These are phyloP conservation scores for Achroia grisella DNA, from an alignment of 1,140 invertebrate species.

Conservation along the genomic window DNA sequence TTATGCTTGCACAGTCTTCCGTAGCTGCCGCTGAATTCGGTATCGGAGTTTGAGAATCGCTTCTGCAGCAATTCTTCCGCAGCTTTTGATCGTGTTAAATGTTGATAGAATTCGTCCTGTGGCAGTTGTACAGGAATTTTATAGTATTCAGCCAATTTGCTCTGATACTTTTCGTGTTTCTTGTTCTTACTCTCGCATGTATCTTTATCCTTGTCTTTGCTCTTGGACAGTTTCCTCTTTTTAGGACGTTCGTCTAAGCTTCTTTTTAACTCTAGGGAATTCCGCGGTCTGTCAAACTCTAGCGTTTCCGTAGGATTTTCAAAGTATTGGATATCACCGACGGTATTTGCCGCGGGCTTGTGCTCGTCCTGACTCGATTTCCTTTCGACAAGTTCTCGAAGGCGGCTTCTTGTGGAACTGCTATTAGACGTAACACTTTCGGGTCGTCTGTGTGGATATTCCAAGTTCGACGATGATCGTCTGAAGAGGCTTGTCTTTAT, in stretches of 20 bases:
- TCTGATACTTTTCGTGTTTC: slow-evolving; percentile 67
- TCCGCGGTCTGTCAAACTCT: slow-evolving; percentile 60
- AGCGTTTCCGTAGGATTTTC: slow-evolving; percentile 69
- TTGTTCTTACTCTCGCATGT: slow-evolving; percentile 50
- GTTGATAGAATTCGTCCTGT: slow-evolving; percentile 68
- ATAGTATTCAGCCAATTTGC: slow-evolving; percentile 65
- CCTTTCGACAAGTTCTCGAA: slow-evolving; percentile 69
- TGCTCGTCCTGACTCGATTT: slow-evolving; percentile 68
- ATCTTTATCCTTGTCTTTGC: slow-evolving; percentile 46
- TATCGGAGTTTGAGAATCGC: slow-evolving; percentile 59
- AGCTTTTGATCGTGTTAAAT: slow-evolving; percentile 60
- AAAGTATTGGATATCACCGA: slow-evolving; percentile 69
- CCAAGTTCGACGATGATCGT: slow-evolving; percentile 65
- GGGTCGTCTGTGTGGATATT: slow-evolving; percentile 57
- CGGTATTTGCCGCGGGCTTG: slow-evolving; percentile 58
- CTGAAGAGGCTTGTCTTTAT: slow-evolving; percentile 66
- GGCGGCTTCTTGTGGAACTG: slow-evolving; percentile 69
- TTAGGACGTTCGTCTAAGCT: slow-evolving; percentile 56
- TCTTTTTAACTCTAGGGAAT: slow-evolving; percentile 50
- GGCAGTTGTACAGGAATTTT: slow-evolving; percentile 58
- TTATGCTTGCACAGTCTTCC: slow-evolving; percentile 66
- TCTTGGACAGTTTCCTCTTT: slow-evolving; percentile 54
- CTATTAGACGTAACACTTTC: slow-evolving; percentile 64
- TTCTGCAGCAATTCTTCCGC: slow-evolving; percentile 62
- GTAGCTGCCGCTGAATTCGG: slow-evolving; percentile 64